Conservation (phyloP, 2,888 invertebrate genomes). For the Amblyjoppa fuscipennis region DNA sequence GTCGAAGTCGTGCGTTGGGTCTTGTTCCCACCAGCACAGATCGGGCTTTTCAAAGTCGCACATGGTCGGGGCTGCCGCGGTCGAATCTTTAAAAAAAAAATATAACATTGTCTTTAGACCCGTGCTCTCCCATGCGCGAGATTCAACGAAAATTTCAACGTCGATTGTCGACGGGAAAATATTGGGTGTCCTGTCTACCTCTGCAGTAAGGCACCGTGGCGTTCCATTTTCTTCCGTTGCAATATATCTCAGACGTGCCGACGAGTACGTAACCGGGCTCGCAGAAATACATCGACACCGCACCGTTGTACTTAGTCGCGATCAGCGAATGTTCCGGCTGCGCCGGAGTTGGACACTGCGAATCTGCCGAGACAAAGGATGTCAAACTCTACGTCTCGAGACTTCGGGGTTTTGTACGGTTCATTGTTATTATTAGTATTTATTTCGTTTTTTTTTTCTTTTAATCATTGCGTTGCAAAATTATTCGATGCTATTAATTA, state of each 20-base stretch:
- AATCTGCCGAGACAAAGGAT: conserved; percentile 84
- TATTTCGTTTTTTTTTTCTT: background rate
- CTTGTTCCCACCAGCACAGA: conserved; percentile 93
- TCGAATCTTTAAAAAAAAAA: conserved; percentile 75
- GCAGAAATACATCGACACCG: conserved; percentile 89
- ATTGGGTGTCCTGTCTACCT: conserved; percentile 84
- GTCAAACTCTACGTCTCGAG: background rate
- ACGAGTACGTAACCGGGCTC: conserved; percentile 87
- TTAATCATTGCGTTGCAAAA: background rate
- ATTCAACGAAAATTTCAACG: no score
- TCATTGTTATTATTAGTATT: background rate
- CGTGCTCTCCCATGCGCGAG: background rate
- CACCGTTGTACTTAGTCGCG: conserved; percentile 86
- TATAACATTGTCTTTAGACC: background rate
- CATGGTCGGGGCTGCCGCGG: conserved; percentile 83
- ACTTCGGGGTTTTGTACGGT: background rate
- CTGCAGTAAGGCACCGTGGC: conserved; percentile 89
- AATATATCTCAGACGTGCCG: conserved; percentile 89
- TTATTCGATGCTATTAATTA: no score
- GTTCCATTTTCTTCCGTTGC: conserved; percentile 91
- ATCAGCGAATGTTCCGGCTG: conserved; percentile 87
- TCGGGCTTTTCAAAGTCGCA: conserved; percentile 90
- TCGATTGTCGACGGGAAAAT: background rate
- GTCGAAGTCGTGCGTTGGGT: conserved; percentile 90
- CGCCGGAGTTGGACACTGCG: conserved; percentile 86